Evolutionary conservation across 2,888 invertebrate genomes (phyloP), one percentile per base, ranked within the genome.

Genomic region (Machimus rusticus): DNA sequence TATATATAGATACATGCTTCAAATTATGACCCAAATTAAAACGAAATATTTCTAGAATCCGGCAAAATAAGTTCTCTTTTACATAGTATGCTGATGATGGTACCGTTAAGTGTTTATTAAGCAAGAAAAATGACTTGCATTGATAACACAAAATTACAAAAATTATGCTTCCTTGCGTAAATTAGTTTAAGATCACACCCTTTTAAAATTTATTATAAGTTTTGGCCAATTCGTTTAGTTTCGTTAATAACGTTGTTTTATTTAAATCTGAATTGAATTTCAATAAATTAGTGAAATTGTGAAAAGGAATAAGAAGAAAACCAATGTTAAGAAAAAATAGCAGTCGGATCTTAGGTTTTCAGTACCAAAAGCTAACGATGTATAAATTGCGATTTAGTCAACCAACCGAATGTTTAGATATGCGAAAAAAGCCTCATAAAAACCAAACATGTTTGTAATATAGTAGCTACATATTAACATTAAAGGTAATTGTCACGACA

Each of bases 391-490:
- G 66, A 28, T 23, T 66, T 66, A 66, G 66, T 66, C 28, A 66
- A 66, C 66, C 19, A 28, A 66, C 66, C 66, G 19, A 14, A 78
- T 39, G 43, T 39, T 78, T 39, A 77, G 39, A 77, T 77, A 37
- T 57, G 66, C 66, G 28, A 66, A 66, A 19, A 66, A 66, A 51
- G n/a, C 28, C 19, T 19, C 66, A 66, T 78, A 43, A 39, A 77
- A 39, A 78, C 12, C n/a, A 78, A 78, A 78, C 19, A 78, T 78
- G 78, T 78, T 78, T 78, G 78, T 78, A 78, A 34, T 19, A 78
- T 78, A 78, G 37, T 78, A 78, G 78, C 37, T 23, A 78, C 78
- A 39, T 78, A 78, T 78, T 78, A 78, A 39, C 37, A 43, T 37
- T 78, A 39, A 77, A 37, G 37, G 66, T 66, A 78, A 78, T 78